Evolutionary conservation across 2,888 invertebrate genomes (phyloP), one percentile per base, ranked within the genome.

Genomic region (Orthonevra nobilis): DNA sequence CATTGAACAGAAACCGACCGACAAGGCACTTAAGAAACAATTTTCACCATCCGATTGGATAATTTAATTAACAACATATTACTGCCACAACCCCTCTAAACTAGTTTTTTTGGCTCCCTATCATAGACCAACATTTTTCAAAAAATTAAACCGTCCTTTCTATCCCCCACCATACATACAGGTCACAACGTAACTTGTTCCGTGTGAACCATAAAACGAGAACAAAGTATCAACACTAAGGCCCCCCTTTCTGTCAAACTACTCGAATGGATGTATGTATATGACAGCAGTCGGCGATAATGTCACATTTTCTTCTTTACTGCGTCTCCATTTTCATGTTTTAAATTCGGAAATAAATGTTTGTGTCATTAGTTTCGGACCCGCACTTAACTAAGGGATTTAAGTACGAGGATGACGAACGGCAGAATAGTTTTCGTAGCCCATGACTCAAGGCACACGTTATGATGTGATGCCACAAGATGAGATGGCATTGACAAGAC

Each of bases 11-110:
- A 30, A 15, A 6, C 6, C 23, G 9, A 14, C 38, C 28, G n/a
- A 30, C 19, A n/a, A 26, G 10, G 17, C 40, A 52, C 36, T 36
- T 36, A 63, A 42, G 63, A 52, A 64, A 75, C 63, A 42, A 19
- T 54, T 69, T 48, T 64, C 60, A 72, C 26, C 40, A 58, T 66
- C n/a, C n/a, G n/a, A n/a, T n/a, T 23, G 32, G 44, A 60, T 77
- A 70, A 77, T 66, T 77, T 66, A 77, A 77, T 77, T 70, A 77
- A 64, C 70, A 77, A 60, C 77, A 77, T 34, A 19, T 26, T 60
- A 46, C 50, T 30, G 5, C 52, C 61, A 52, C 52, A 54, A 26
- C 64, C 19, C 19, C 20, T 20, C 42, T 17, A 10, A 54, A 68
- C 54, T 56, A 68, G 48, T 34, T 58, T 50, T 44, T 44, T n/a